A percentile compares a stretch with the other conserved stretches of the same genome.
Evolutionary conservation across 2,797 vertebrate species (phyloP).

Genomic region (Rhinoraja longicauda): DNA sequence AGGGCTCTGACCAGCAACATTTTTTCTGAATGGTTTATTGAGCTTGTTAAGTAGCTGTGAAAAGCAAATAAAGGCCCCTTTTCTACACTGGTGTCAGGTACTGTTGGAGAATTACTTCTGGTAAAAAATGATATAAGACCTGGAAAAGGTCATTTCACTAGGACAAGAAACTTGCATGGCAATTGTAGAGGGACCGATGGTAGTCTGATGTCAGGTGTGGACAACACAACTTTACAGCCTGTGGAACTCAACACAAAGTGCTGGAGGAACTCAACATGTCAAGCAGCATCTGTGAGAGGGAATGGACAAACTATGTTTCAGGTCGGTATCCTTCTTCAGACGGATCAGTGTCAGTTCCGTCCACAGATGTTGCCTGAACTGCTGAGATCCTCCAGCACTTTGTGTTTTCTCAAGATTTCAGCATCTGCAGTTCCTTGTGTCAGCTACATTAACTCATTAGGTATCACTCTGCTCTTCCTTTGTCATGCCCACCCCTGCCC

Average conservation of each 20-base stretch:
- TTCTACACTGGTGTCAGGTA: neutral
- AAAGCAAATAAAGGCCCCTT: neutral
- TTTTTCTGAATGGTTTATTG: neutral
- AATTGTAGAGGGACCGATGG: neutral
- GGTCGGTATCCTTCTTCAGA: too few relatives aligned
- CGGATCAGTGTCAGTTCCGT: too few relatives aligned
- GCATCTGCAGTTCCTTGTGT: too few relatives aligned
- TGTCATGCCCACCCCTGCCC: too few relatives aligned
- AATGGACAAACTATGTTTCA: too few relatives aligned
- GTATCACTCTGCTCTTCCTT: too few relatives aligned
- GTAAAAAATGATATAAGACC: neutral
- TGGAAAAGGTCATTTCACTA: neutral
- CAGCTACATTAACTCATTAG: too few relatives aligned
- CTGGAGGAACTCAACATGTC: too few relatives aligned
- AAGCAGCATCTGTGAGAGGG: too few relatives aligned
- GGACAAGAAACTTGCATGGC: neutral
- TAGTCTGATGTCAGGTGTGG: neutral
- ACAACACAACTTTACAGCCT: neutral
- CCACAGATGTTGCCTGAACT: too few relatives aligned
- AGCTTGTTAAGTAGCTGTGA: constrained; percentile 20
- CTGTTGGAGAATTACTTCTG: neutral
- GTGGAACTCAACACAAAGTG: neutral
- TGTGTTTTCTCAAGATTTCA: too few relatives aligned
- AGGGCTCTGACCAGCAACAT: neutral
- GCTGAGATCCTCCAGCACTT: too few relatives aligned